Conservation (phyloP, 2,113 vertebrate species). For the Oxyruncus cristatus region DNA sequence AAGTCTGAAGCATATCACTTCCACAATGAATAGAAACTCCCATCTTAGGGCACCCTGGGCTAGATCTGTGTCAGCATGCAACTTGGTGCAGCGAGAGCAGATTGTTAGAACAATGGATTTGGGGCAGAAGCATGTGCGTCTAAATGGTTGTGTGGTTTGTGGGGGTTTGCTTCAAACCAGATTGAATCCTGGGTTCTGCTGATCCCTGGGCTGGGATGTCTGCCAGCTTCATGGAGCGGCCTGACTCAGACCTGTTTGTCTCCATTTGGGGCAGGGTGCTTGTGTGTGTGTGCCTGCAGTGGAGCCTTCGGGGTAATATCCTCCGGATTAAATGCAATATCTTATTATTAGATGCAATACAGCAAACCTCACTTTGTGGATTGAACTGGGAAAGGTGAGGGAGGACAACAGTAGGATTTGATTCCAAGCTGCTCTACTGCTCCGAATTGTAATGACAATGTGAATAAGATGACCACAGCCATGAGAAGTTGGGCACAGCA, state of each 20-base stretch:
- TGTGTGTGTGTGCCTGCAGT: not conserved
- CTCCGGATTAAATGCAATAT: not conserved
- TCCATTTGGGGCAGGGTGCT: accelerated
- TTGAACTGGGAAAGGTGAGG: not conserved
- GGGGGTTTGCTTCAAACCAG: not conserved
- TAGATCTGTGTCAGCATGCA: not conserved
- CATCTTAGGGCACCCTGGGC: not conserved
- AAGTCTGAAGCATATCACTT: not conserved
- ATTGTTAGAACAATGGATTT: not conserved
- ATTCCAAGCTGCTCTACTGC: not conserved
- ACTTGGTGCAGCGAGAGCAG: not conserved
- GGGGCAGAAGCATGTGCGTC: not conserved
- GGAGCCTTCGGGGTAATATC: accelerated
- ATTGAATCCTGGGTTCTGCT: not conserved
- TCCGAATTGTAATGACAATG: not conserved
- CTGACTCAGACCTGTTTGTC: not conserved
- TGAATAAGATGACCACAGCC: not conserved
- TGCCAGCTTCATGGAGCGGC: not conserved
- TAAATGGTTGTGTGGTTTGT: not conserved
- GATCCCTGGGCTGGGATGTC: not conserved
- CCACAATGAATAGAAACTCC: not conserved
- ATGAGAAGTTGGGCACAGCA: not conserved
- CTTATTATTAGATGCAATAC: too few species aligned
- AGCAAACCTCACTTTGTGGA: not conserved
- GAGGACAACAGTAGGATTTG: not conserved